Conservation (phyloP, 2,113 vertebrate species). For the Catharus bicknelli region DNA sequence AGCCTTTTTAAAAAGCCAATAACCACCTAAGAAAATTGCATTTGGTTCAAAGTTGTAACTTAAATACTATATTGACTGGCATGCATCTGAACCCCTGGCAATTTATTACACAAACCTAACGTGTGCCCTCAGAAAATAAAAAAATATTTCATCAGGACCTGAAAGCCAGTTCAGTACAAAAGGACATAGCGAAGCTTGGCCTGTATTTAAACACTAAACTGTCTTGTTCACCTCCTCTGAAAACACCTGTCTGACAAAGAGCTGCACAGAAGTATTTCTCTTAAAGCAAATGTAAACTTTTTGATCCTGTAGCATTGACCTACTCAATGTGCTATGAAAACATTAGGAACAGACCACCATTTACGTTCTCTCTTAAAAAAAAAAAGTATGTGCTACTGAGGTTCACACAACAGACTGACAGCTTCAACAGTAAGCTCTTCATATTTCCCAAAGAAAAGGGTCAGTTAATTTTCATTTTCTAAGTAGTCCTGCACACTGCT, state of each 20-base stretch:
- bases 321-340: slow-evolving; percentile 67
- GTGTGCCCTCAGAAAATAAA: slow-evolving; percentile 48
- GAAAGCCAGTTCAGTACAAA: slow-evolving; percentile 68
- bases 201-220: slow-evolving; percentile 29
- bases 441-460: slow-evolving; percentile 45
- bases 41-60: slow-evolving; percentile 58
- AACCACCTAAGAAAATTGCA: slow-evolving; percentile 61
- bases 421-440: slow-evolving; percentile 59
- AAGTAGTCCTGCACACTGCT: slow-evolving; percentile 8
- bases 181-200: slow-evolving; percentile 47
- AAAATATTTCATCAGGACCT: slow-evolving; percentile 34
- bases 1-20: slow-evolving; percentile 59
- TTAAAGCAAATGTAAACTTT: slow-evolving; percentile 50
- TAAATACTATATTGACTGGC: slow-evolving; percentile 23
- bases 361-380: slow-evolving; percentile 44
- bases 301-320: slow-evolving; percentile 47
- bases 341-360: slow-evolving; percentile 77
- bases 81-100: slow-evolving; percentile 67
- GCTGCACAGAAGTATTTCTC: slow-evolving; percentile 59
- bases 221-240: slow-evolving; percentile 19
- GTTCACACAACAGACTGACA: slow-evolving; percentile 62
- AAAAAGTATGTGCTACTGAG: slow-evolving; percentile 63
- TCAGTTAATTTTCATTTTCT: not conserved
- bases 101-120: slow-evolving; percentile 40
- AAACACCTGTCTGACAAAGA: slow-evolving; percentile 57